Conservation (phyloP, 2,113 vertebrate genomes). For the Irena cyanogastra region DNA sequence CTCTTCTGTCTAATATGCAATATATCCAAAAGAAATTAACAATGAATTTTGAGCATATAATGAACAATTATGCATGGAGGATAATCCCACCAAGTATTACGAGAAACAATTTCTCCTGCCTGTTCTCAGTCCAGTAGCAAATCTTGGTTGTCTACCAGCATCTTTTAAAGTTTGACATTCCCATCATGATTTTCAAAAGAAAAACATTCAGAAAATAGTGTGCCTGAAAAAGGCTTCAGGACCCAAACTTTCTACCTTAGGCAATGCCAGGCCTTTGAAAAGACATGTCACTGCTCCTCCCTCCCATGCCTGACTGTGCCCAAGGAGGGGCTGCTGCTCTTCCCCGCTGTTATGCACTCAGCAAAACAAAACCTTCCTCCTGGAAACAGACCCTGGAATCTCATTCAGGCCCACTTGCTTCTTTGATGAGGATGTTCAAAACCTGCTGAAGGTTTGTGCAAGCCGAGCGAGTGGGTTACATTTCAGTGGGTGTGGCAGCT, state of each 20-base stretch:
- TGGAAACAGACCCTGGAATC: constrained; percentile 41
- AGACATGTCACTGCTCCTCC: not conserved
- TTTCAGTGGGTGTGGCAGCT: constrained; percentile 13
- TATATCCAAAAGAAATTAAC: constrained; percentile 21
- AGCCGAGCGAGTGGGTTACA: not conserved
- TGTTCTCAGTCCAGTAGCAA: not conserved
- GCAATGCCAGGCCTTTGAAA: not conserved
- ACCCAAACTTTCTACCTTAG: not conserved
- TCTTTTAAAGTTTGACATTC: not conserved
- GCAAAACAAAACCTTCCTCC: constrained; percentile 35
- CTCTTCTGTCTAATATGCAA: constrained; percentile 5
- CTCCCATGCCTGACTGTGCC: not conserved
- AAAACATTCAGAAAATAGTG: not conserved
- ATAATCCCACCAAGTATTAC: constrained; percentile 27
- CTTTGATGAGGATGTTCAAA: constrained; percentile 38
- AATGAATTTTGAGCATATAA: constrained; percentile 37
- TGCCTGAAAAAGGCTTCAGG: not conserved
- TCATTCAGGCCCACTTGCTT: constrained; percentile 3
- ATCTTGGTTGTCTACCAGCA: not conserved
- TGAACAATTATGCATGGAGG: constrained; percentile 45
- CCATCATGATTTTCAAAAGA: not conserved
- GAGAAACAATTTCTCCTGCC: not conserved
- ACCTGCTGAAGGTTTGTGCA: not conserved
- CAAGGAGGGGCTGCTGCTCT: not conserved
- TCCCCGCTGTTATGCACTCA: not conserved